Evolutionary conservation across 2,797 vertebrate species (phyloP).

Genomic region (Spheniscus humboldti): DNA sequence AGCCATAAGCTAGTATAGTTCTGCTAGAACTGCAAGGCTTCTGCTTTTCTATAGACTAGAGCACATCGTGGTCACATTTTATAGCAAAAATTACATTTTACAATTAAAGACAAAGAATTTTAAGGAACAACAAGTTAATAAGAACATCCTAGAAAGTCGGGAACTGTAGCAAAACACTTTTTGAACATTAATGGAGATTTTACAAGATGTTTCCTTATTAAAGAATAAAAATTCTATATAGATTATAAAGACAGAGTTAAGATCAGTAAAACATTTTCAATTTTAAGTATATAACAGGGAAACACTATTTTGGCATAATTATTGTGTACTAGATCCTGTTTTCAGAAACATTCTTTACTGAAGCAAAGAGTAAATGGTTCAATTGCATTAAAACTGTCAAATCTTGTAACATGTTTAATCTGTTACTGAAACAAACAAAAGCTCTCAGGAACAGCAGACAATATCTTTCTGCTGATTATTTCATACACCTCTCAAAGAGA

Average conservation of each 20-base stretch:
- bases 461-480: background rate
- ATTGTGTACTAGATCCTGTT: background rate
- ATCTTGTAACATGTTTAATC: background rate
- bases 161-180: background rate
- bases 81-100: background rate
- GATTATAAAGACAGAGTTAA: background rate
- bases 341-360: background rate
- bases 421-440: background rate
- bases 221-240: background rate
- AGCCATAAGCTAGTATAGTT: background rate
- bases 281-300: background rate
- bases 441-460: background rate
- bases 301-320: background rate
- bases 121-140: background rate
- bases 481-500: background rate
- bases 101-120: background rate
- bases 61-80: rapidly evolving
- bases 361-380: background rate
- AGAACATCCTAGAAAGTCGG: background rate
- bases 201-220: background rate
- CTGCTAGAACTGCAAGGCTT: background rate
- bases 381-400: background rate
- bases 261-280: background rate
- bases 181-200: background rate
- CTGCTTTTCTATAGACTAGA: background rate